Conservation (phyloP, 2,888 invertebrate genomes). For the Drosophila borealis region DNA sequence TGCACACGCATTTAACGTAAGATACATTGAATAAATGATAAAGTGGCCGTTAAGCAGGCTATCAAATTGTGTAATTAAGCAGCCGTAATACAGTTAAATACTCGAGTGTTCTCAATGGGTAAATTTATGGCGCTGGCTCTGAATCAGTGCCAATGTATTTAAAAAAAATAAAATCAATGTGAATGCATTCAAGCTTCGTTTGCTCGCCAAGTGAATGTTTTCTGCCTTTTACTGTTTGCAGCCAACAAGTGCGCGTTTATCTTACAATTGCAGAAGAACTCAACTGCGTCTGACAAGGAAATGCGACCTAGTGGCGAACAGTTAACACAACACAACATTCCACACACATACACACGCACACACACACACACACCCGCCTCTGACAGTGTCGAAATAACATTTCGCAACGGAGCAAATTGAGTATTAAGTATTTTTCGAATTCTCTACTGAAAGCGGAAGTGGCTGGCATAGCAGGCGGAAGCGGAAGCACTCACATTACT, state of each 20-base stretch:
- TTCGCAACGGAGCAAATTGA: conserved; percentile 62
- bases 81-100: conserved; percentile 38
- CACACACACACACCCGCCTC: not conserved
- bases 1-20: conserved; percentile 36
- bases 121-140: conserved; percentile 40
- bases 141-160: conserved; percentile 5
- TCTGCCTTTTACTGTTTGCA: conserved; percentile 3
- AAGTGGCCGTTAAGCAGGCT: conserved; percentile 55
- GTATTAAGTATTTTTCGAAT: conserved; percentile 73
- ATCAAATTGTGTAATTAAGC: conserved; percentile 66
- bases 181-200: conserved; percentile 61
- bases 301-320: conserved; percentile 56
- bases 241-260: conserved; percentile 59
- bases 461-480: conserved; percentile 63
- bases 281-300: conserved; percentile 32
- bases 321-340: conserved; percentile 58
- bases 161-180: conserved; percentile 36
- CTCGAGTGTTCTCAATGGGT: conserved; percentile 26
- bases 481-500: conserved; percentile 76
- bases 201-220: conserved; percentile 46
- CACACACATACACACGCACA: conserved; percentile 10
- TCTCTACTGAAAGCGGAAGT: conserved; percentile 62
- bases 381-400: conserved; percentile 49
- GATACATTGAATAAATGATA: conserved; percentile 52
- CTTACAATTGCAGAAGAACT: conserved; percentile 45